Conservation (phyloP, 2,113 vertebrate species). For the Myotis brandtii region DNA sequence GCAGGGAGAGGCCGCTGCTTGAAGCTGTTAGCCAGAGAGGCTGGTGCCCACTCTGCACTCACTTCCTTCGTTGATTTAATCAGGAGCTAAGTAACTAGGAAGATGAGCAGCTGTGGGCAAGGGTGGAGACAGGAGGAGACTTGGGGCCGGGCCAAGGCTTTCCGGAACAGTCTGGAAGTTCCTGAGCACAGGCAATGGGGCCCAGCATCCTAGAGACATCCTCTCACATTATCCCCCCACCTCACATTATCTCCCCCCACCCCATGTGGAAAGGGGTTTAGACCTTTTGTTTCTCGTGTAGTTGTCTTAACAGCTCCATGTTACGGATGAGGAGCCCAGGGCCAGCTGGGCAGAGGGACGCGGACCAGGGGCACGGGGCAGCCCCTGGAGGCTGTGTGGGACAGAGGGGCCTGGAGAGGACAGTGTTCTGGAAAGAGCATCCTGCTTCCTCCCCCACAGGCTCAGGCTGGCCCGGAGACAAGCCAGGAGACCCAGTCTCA, state of each 20-base stretch:
- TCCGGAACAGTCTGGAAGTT: conserved; percentile 37
- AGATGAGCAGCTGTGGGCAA: neutral
- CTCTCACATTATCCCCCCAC: rapidly evolving
- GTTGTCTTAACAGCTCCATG: neutral
- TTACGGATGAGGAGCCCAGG: neutral
- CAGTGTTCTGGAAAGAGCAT: neutral
- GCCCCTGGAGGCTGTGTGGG: neutral
- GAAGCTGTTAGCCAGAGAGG: conserved; percentile 57
- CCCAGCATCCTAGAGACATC: neutral
- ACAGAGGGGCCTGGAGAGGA: neutral
- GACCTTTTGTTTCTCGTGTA: neutral
- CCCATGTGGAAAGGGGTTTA: rapidly evolving
- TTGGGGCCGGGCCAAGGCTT: neutral
- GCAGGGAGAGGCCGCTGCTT: neutral
- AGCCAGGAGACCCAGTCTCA: conserved; percentile 60
- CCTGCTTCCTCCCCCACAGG: neutral
- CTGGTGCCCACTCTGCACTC: conserved; percentile 48
- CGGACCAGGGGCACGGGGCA: neutral
- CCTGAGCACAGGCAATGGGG: neutral
- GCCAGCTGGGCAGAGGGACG: neutral
- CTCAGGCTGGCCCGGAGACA: conserved; percentile 45
- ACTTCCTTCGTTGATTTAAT: conserved; percentile 77
- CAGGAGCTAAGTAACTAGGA: conserved; percentile 50
- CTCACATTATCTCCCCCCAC: neutral
- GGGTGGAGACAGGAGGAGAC: neutral